These are phyloP conservation scores for Philotrypesis tridentata DNA, from an alignment of 1,140 invertebrate genomes.

Conservation along the genomic window DNA sequence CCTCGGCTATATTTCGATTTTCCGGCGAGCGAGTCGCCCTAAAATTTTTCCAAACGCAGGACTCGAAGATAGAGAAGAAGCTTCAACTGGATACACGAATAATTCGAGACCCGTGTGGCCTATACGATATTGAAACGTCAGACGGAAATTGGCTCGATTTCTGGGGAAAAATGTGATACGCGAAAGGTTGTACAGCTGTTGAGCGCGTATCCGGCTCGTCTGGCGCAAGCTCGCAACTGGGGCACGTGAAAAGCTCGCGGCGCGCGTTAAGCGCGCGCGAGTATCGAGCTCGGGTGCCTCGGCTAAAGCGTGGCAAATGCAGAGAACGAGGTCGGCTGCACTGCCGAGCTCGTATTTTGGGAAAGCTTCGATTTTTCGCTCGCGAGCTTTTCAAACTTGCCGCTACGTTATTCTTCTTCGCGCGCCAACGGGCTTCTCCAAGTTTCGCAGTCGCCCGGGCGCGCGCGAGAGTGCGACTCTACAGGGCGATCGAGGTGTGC, in stretches of 20 bases:
- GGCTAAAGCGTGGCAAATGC: slow-evolving; percentile 11
- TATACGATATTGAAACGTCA: neutral
- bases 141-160: neutral
- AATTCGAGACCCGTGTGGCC: too few relatives aligned
- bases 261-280: neutral
- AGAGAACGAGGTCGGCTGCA: slow-evolving; percentile 19
- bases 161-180: neutral
- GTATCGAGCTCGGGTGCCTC: neutral
- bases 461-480: too few relatives aligned
- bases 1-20: too few relatives aligned
- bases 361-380: neutral
- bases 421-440: too few relatives aligned
- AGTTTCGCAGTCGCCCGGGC: too few relatives aligned
- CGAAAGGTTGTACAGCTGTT: too few relatives aligned
- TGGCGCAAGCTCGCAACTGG: neutral
- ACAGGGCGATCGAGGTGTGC: too few relatives aligned
- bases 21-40: too few relatives aligned
- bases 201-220: too few relatives aligned
- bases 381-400: too few relatives aligned
- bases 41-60: neutral
- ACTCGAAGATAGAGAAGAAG: neutral
- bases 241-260: neutral
- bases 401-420: too few relatives aligned
- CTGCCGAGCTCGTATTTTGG: neutral
- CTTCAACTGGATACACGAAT: too few relatives aligned